Conservation (phyloP, 2,888 invertebrate genomes). For the Arrhopalites spinosus region DNA sequence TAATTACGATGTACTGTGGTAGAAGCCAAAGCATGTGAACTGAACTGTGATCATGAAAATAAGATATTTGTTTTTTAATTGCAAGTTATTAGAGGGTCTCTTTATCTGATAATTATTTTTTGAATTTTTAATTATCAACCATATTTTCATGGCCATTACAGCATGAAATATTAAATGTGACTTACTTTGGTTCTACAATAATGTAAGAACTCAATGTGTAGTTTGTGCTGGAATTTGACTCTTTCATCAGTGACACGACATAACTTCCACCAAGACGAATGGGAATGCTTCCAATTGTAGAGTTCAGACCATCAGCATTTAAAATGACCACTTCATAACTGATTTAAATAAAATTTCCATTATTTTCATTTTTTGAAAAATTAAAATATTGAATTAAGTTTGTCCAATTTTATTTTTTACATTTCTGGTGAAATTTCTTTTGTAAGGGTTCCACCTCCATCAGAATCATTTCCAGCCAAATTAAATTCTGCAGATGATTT, state of each 20-base stretch:
- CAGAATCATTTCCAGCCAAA: not conserved
- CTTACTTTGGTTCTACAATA: conserved; percentile 62
- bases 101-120: no score
- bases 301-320: not conserved
- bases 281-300: not conserved
- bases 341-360: not conserved
- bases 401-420: not conserved
- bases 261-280: conserved; percentile 27
- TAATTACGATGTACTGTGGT: conserved; percentile 93
- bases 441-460: not conserved
- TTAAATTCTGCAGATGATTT: not conserved
- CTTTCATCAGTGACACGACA: conserved; percentile 1
- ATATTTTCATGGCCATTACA: no score
- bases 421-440: conserved; percentile 16
- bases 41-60: conserved; percentile 65
- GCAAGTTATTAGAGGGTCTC: no score
- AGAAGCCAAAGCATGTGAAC: conserved; percentile 77
- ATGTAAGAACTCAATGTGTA: not conserved
- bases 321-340: not conserved
- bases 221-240: conserved; percentile 49
- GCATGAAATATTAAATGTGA: no score
- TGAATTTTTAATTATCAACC: no score
- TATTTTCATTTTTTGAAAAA: not conserved
- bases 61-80: no score
- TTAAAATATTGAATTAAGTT: not conserved